Conservation (phyloP, 1,140 invertebrate genomes). For the Diabrotica virgifera region DNA sequence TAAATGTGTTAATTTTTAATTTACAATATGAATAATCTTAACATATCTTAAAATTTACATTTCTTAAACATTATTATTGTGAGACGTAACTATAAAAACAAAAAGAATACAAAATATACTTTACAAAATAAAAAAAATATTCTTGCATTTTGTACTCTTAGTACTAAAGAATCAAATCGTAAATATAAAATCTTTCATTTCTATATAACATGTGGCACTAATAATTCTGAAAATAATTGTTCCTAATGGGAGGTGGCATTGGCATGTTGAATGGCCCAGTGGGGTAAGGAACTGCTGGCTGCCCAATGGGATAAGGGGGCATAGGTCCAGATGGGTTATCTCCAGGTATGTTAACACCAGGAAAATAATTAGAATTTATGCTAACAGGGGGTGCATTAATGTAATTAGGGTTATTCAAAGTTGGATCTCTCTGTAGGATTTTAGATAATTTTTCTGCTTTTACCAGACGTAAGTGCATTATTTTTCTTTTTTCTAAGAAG, state of each 20-base stretch:
- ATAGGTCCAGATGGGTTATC: conserved; percentile 5
- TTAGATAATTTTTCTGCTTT: conserved; percentile 87
- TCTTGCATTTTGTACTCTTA: no score
- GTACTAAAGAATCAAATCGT: no score
- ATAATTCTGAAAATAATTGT: conserved; percentile 45
- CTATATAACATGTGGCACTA: conserved; percentile 22
- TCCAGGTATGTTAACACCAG: conserved; percentile 32
- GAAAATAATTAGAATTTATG: conserved; percentile 47
- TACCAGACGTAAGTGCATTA: conserved; percentile 76
- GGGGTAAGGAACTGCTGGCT: conserved; percentile 51
- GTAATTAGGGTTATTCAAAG: conserved; percentile 39
- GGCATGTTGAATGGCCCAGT: conserved; percentile 57
- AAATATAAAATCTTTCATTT: no score
- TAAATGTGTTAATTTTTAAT: no score
- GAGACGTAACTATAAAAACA: no score
- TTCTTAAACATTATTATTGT: no score
- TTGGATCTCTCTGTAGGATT: conserved; percentile 57
- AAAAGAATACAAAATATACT: no score
- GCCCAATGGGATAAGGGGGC: conserved; percentile 53
- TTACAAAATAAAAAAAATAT: no score
- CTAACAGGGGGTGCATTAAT: conserved; percentile 43
- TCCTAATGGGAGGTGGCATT: conserved; percentile 52
- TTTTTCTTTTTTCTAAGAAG: conserved; percentile 68
- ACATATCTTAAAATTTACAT: no score
- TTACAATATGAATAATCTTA: no score